Conservation (phyloP, 2,888 invertebrate genomes). For the Teleogryllus oceanicus region DNA sequence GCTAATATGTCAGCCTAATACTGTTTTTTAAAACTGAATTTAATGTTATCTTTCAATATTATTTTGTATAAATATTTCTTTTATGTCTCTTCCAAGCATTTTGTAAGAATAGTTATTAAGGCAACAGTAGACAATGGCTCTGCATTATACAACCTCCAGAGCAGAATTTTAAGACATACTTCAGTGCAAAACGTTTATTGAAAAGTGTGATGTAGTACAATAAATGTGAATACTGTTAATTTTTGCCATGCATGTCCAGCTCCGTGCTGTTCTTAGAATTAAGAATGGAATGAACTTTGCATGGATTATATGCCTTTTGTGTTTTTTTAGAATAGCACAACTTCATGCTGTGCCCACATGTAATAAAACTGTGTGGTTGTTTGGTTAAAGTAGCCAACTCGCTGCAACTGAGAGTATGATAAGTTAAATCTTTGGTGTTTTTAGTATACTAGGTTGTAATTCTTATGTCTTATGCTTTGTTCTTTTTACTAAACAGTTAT, state of each 20-base stretch:
- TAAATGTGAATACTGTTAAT: conserved; percentile 10
- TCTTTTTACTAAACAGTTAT: not conserved
- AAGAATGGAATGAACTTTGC: not conserved
- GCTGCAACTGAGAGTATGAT: conserved; percentile 8
- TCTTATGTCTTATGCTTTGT: conserved; percentile 4
- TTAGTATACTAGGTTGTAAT: not conserved
- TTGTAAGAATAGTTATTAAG: conserved; percentile 2
- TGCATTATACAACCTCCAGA: not conserved
- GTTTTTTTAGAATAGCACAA: not conserved
- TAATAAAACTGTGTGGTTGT: not conserved
- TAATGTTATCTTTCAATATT: conserved; percentile 4
- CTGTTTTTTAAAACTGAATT: conserved; percentile 1
- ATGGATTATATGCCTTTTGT: not conserved
- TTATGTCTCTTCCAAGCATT: not conserved
- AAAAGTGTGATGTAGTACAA: not conserved
- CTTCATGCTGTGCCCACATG: not conserved
- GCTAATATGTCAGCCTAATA: not conserved
- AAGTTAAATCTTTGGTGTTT: not conserved
- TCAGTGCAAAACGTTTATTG: conserved; percentile 4
- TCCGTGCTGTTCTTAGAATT: not conserved
- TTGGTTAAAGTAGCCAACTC: not conserved
- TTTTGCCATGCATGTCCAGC: conserved; percentile 18
- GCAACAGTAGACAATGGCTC: not conserved
- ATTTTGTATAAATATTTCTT: conserved; percentile 11
- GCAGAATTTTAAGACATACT: conserved; percentile 3